Percentiles rank a stretch among this genome's conserved stretches.
Conservation (phyloP, 1,140 invertebrate species). For the Eupristina koningsbergeri region DNA sequence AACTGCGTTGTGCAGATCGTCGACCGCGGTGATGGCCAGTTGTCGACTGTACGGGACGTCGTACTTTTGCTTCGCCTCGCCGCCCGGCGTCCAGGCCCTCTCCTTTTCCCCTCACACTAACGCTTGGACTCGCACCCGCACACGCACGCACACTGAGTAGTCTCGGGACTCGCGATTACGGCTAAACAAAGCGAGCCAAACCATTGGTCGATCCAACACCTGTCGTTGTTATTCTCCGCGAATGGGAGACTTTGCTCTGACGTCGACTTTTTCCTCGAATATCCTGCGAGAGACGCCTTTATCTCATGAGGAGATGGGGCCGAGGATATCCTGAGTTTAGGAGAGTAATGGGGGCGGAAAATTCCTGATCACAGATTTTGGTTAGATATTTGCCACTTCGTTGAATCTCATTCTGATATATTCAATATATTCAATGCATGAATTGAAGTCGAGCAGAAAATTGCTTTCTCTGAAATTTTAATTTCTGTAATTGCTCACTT, state of each 20-base stretch:
- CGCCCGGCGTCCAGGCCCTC: not conserved
- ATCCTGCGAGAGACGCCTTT: not conserved
- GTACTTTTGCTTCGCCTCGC: not conserved
- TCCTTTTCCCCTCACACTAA: not conserved
- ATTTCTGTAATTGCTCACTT: no score
- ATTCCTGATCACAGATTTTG: no score
- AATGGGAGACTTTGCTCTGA: not conserved
- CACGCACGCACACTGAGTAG: not conserved
- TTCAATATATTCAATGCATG: no score
- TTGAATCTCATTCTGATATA: no score
- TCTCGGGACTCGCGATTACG: not conserved
- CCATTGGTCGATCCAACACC: constrained; percentile 5
- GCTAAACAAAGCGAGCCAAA: not conserved
- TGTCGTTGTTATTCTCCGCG: constrained; percentile 12
- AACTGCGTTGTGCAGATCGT: not conserved
- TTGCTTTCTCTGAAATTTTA: no score
- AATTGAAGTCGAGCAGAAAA: no score
- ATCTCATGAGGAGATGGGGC: not conserved
- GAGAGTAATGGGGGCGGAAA: no score
- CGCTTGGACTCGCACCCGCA: not conserved
- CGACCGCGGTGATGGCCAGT: constrained; percentile 34
- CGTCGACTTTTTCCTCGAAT: not conserved
- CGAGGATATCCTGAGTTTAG: no score
- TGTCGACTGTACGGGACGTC: constrained; percentile 30
- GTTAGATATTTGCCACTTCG: no score